These are phyloP conservation scores for Pitta sordida DNA, from an alignment of 2,113 vertebrate genomes.

Conservation along the genomic window DNA sequence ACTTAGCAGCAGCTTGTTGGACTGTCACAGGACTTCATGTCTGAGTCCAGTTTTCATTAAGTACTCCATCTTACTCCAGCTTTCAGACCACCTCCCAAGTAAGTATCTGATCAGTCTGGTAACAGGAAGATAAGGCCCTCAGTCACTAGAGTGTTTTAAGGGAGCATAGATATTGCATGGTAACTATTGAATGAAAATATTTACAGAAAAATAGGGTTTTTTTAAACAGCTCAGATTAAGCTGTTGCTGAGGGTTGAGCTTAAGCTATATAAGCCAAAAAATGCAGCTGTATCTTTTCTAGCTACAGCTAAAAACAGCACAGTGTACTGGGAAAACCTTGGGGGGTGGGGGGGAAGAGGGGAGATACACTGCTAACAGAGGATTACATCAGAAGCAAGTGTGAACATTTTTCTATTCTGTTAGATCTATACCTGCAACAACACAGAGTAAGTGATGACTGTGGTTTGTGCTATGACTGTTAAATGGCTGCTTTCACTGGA, in stretches of 20 bases:
- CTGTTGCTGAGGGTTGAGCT: conserved; percentile 15
- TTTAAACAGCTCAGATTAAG: conserved; percentile 54
- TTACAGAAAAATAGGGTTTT: conserved; percentile 57
- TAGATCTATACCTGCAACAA: conserved; percentile 24
- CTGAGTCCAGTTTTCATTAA: neutral
- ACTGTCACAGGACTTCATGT: neutral
- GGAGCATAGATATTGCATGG: neutral
- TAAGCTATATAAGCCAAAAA: conserved; percentile 27
- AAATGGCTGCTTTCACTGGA: neutral
- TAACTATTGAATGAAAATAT: conserved; percentile 57
- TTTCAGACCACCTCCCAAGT: neutral
- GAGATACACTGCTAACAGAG: neutral
- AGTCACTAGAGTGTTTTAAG: conserved; percentile 2
- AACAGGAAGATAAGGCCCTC: neutral
- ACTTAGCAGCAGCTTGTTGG: neutral
- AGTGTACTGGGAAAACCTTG: conserved; percentile 62
- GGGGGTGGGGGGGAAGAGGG: neutral
- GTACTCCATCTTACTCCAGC: neutral
- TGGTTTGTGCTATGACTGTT: neutral
- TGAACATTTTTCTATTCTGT: conserved; percentile 7
- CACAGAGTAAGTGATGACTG: neutral
- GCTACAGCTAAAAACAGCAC: conserved; percentile 53
- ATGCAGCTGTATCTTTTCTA: conserved; percentile 71
- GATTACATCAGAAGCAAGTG: conserved; percentile 35
- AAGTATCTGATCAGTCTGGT: neutral